Base-by-base conservation (phyloP, 2,888 invertebrate species). In the Drosophila mimica region DNA sequence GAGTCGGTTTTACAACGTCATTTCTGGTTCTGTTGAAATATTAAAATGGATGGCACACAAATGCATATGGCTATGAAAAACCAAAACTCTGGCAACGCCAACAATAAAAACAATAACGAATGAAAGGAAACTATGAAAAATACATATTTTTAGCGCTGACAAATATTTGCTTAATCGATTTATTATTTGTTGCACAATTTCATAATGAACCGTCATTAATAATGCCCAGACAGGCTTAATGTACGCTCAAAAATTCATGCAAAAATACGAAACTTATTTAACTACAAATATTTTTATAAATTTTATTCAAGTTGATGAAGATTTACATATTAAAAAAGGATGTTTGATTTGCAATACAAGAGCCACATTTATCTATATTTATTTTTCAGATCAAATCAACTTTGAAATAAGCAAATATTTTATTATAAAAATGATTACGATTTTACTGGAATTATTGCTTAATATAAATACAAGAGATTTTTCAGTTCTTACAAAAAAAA, bases 1-100 rank as follows among this genome's bases (percentile, higher is more conserved):
- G 85, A 88, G 88, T 88, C 71, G 89, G 85, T 89, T 86, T 89
- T 89, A 86, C 85, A 86, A 88, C 85, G 85, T 89, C 85, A 86
- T 89, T 86, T 89, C 85, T 89, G 85, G 88, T 89, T 89, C 83
- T 89, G 88, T 78, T 86, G 89, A 86, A 86, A 86, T 86, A 86
- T 86, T 86, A 86, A 86, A 86, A 85, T 89, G 88, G 70, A 85
- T 89, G 84, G 82, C 85, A 72, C 84, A 89, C 88, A 71, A 68
- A 76, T 79, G 80, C 76, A 79, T 79, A 79, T 72, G 76, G 63
- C 75, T 70, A 61, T 40, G 70, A 51, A 63, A 36, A 77, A 74
- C 34, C 65, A 33, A 31, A 61, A 46, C 49, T 59, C 57, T n/a
- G 13, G 30, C 34, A 51, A 66, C 34, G 46, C 33, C 30, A 54